These are phyloP conservation scores for Potamarius usumacintae DNA, from an alignment of 2,113 vertebrate genomes.

Conservation along the genomic window DNA sequence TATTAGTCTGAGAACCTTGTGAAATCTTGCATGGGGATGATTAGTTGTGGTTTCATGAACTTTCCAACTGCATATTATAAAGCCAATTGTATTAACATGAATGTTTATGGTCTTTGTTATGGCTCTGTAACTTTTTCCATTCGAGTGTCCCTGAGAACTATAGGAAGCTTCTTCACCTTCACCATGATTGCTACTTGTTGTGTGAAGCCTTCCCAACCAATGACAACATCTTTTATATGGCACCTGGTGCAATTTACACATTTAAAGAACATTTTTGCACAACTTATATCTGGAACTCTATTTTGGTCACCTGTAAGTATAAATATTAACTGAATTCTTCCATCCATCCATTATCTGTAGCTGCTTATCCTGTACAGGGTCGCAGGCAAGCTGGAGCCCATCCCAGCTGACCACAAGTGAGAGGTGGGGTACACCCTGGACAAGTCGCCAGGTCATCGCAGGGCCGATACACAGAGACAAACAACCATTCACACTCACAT, in stretches of 20 bases:
- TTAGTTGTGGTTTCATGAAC: not conserved
- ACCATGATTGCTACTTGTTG: not conserved
- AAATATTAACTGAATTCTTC: not conserved
- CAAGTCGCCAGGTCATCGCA: no score
- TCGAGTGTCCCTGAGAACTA: not conserved
- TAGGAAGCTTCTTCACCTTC: not conserved
- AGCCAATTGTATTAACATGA: not conserved
- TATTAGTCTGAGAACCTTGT: not conserved
- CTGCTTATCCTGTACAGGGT: no score
- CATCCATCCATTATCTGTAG: no score
- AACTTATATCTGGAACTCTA: not conserved
- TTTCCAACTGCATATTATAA: not conserved
- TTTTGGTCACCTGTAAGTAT: not conserved
- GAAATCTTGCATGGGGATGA: not conserved
- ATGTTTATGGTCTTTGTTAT: not conserved
- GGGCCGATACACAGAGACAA: no score
- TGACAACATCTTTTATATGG: not conserved
- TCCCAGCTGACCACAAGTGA: no score
- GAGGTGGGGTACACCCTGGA: no score
- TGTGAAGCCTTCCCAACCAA: not conserved
- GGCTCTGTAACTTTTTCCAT: not conserved
- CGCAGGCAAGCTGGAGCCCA: no score
- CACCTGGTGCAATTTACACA: not conserved
- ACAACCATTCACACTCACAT: no score
- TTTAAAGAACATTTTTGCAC: not conserved